Evolutionary conservation across 2,113 vertebrate species (phyloP).

Genomic region (Callorhinus ursinus): DNA sequence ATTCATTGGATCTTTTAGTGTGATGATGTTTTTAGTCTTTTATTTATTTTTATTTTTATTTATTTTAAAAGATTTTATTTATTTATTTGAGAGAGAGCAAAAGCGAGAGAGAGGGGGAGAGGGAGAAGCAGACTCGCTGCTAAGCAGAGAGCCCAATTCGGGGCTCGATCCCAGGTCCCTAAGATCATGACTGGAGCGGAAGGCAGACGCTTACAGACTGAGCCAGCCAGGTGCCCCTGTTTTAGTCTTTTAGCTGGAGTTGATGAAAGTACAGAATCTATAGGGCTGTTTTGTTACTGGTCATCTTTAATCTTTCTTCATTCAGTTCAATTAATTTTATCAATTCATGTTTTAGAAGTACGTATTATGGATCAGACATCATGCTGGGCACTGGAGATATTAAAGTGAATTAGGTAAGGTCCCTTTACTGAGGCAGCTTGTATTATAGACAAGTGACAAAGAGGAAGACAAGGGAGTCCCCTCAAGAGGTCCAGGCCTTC

Average conservation of each 20-base stretch:
- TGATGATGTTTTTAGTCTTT: not conserved
- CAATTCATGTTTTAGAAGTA: not conserved
- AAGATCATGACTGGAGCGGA: too few species aligned
- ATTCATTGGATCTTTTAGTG: not conserved
- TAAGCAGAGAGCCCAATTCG: too few species aligned
- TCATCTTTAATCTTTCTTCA: not conserved
- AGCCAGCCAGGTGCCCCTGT: not conserved
- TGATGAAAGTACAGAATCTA: not conserved
- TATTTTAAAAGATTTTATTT: too few species aligned
- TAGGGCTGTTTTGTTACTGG: not conserved
- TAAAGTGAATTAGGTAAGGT: not conserved
- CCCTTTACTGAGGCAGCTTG: not conserved
- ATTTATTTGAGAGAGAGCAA: too few species aligned
- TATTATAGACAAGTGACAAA: not conserved
- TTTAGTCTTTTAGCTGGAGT: constrained; percentile 17
- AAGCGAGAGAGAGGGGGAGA: too few species aligned
- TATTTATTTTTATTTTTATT: not conserved
- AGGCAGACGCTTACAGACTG: too few species aligned
- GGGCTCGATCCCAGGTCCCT: too few species aligned
- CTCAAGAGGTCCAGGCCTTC: not conserved
- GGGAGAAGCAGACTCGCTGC: too few species aligned
- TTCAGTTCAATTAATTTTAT: not conserved
- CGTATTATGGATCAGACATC: not conserved
- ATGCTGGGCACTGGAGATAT: not conserved
- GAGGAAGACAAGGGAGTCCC: not conserved